Evolutionary conservation across 1,140 invertebrate genomes (phyloP), one percentile per base, ranked within the genome.

Genomic region (Augochlora pura): DNA sequence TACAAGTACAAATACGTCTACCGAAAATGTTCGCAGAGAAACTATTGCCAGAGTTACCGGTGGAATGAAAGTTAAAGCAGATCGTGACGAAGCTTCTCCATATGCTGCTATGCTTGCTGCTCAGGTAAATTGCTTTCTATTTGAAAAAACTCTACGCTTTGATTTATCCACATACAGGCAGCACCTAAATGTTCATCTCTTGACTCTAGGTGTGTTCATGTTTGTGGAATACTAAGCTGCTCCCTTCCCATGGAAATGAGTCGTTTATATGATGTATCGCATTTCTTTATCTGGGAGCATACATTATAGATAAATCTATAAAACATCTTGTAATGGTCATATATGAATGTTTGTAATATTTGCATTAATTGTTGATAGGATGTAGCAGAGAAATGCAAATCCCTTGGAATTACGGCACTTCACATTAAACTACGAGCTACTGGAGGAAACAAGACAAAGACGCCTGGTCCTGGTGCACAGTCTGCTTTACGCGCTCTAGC

Each of bases 91-190:
- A 94, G 98, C 99, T 87, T 99, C 99, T 42, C 99, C 99, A 21
- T 99, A 99, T 91, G 99, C 99, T 91, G 99, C 99, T 96, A 99
- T 99, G 99, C 99, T 99, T 94, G 99, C 99, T 91, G 99, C 99
- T 84, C 99, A 99, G 94, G 97, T 97, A 94, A 91, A 83, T 91
- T 59, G 6, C 42, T 39, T 57, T 64, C 7, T 23, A 66, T 64
- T 69, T 14, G 14, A 46, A 12, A n/a, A 21, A 54, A 21, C 71
- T 6, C 27, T 32, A 27, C 25, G 14, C 59, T 2, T 67, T n/a
- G 7, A 23, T 66, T 5, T 80, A 57, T 63, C 86, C 90, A 91
- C 83, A 87, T 82, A 85, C 86, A 91, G 89, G 90, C 90, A 91
- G 90, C 87, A 88, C 74, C 81, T 79, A 81, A 77, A 87, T 83